Conservation (phyloP, 2,888 invertebrate species). For the Acanthosoma haemorrhoidale region DNA sequence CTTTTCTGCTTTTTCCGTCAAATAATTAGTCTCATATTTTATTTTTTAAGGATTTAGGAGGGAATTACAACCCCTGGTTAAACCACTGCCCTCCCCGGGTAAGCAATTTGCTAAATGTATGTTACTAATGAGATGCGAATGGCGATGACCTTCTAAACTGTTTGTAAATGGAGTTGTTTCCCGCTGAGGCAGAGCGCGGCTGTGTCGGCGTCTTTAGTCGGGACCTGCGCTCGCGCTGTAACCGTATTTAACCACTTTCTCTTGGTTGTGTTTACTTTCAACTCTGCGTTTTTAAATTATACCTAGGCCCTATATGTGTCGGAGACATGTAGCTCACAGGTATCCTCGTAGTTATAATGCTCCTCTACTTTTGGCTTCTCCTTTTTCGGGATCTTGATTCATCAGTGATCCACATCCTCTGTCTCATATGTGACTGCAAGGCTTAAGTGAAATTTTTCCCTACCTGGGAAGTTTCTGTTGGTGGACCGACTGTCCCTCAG, state of each 20-base stretch:
- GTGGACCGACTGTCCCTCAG: background rate
- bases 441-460: constrained; percentile 7
- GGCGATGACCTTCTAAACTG: no score
- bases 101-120: no score
- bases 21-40: no score
- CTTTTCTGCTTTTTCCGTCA: no score
- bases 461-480: background rate
- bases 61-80: no score
- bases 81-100: no score
- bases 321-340: background rate
- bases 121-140: no score
- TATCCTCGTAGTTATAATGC: background rate
- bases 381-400: background rate
- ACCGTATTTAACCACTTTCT: constrained; percentile 10
- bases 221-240: constrained; percentile 8
- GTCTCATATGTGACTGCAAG: background rate
- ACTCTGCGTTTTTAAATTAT: background rate
- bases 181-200: constrained; percentile 9
- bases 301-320: background rate
- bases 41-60: no score
- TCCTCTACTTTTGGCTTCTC: background rate
- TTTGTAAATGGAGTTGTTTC: background rate
- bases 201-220: constrained; percentile 14
- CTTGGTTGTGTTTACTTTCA: constrained; percentile 19
- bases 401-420: background rate